Conservation (phyloP, 2,888 invertebrate species). For the Calameuta filiformis region DNA sequence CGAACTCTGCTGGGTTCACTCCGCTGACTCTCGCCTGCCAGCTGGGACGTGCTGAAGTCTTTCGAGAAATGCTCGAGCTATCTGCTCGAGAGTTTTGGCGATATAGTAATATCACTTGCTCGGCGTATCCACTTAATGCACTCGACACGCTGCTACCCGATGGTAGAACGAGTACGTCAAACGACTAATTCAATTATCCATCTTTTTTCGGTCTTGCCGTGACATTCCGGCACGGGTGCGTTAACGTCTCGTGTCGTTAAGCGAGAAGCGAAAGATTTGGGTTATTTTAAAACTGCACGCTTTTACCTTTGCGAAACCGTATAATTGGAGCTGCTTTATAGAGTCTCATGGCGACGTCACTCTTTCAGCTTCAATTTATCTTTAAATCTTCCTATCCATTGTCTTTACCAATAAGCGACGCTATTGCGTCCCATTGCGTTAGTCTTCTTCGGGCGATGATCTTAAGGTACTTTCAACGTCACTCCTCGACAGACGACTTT, state of each 20-base stretch:
- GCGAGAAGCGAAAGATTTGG: not conserved
- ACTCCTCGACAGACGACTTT: not conserved
- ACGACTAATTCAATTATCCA: constrained; percentile 14
- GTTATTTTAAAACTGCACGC: not conserved
- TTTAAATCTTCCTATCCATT: not conserved
- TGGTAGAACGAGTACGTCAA: constrained; percentile 88
- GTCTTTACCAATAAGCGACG: not conserved
- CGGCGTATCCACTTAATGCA: constrained; percentile 96
- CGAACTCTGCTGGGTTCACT: constrained; percentile 90
- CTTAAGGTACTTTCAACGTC: not conserved
- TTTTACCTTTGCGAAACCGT: not conserved
- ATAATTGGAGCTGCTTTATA: too few species aligned
- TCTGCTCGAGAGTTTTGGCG: constrained; percentile 97
- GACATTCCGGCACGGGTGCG: not conserved
- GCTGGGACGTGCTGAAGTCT: constrained; percentile 94
- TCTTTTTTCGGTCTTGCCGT: not conserved
- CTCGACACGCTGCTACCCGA: constrained; percentile 95
- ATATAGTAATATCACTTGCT: constrained; percentile 98
- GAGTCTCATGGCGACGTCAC: not conserved
- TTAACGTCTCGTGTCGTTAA: not conserved
- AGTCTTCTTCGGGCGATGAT: not conserved
- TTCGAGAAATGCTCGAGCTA: constrained; percentile 97
- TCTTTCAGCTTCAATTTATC: not conserved
- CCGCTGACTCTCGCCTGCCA: constrained; percentile 97
- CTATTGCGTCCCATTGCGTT: not conserved